Percentiles rank a stretch among this genome's conserved stretches.
Conservation (phyloP, 2,888 invertebrate species). For the Watsonalla binaria region DNA sequence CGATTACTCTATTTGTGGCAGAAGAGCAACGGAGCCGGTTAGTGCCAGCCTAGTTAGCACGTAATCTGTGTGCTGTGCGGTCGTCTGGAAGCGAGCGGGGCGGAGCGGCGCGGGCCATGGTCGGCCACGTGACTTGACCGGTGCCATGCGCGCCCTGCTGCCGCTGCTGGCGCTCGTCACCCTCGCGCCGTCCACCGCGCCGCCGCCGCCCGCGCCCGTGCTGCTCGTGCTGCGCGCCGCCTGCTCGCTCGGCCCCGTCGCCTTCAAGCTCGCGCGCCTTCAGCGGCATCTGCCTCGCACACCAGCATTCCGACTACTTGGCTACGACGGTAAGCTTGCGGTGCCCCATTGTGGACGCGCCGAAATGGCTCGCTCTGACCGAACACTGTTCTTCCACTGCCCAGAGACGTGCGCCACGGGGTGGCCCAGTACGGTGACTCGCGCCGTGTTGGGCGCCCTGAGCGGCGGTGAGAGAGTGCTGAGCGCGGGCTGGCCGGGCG, state of each 20-base stretch:
- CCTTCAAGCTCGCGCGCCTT: constrained; percentile 7
- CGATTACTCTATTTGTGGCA: too few relatives aligned
- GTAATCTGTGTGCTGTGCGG: too few relatives aligned
- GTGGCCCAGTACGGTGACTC: constrained; percentile 36
- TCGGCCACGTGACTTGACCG: too few relatives aligned
- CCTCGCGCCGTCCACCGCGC: constrained; percentile 7
- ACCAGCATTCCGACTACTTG: constrained; percentile 18
- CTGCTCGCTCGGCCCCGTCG: constrained; percentile 22
- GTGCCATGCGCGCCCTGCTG: constrained; percentile 7
- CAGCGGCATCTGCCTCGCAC: too few relatives aligned
- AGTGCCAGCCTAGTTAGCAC: too few relatives aligned
- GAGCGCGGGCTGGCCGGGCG: constrained; percentile 35
- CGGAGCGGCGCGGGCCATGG: too few relatives aligned
- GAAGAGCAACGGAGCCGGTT: too few relatives aligned
- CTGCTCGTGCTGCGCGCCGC: constrained; percentile 52
- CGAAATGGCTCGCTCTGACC: background rate
- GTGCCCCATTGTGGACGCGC: too few relatives aligned
- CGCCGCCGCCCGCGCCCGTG: constrained; percentile 18
- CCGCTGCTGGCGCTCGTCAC: constrained; percentile 13
- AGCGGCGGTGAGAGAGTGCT: constrained; percentile 29
- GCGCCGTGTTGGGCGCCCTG: constrained; percentile 35
- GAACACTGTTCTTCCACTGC: background rate
- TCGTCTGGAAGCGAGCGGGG: too few relatives aligned
- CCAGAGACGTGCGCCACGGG: constrained; percentile 52
- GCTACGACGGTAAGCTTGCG: constrained; percentile 30